Base-by-base conservation (phyloP, 2,888 invertebrate genomes). In the Galerucella pusilla region DNA sequence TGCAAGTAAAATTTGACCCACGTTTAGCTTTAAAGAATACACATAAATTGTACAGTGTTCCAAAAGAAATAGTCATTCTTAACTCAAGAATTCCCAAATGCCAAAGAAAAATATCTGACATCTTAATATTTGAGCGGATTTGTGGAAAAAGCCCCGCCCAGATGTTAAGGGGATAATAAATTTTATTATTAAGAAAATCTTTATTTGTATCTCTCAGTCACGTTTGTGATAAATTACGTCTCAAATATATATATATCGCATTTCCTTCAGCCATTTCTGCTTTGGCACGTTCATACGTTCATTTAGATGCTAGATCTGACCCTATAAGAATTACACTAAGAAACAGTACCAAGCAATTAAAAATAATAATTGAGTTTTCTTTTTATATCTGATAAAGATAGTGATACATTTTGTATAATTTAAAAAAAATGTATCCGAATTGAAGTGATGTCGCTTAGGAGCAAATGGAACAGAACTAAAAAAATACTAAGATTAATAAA, bases 131-230 rank as follows among this genome's bases (percentile, higher is more conserved):
- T 49, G 46, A 73, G 74, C 73, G 65, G 61, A 74, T 74, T 74
- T 73, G 74, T 77, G 71, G 61, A 66, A 68, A 69, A 60, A 57
- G 63, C 54, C 66, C 72, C 72, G 72, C 72, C 72, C 72, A 72
- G 72, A 60, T 72, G 72, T 74, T 35, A 73, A 77, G 73, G 76
- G 73, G 75, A 77, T 73, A 72, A 79, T 80, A 80, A 80, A 78
- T 78, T 78, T 75, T 73, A 74, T 74, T 76, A 74, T 77, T 74
- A 74, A 72, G 75, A 75, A 73, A 79, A 82, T 81, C 82, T 81
- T 76, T 76, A 70, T 77, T 75, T 75, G 74, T 80, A 78, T 77
- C 75, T 69, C 59, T 70, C 66, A 75, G 81, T 75, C 82, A 82
- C 82, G 82, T 82, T 77, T 76, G 74, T 78, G 78, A 80, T 78